Base-by-base conservation (phyloP, 2,113 vertebrate species). In the Apteryx owenii region DNA sequence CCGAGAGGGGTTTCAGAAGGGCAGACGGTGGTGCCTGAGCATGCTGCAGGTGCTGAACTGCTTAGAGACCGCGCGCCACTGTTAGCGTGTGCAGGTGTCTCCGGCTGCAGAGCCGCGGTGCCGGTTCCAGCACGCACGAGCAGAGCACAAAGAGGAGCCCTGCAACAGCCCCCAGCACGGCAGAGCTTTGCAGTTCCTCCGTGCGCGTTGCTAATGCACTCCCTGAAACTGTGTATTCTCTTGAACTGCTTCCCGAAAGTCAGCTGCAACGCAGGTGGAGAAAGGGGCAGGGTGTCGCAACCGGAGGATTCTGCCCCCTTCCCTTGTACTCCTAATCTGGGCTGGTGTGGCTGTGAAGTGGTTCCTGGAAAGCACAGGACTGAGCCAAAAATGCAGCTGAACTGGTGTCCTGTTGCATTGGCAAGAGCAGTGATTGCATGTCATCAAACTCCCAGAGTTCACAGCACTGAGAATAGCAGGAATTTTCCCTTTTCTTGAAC, bases 321-420 rank as follows among this genome's bases (percentile, higher is more conserved):
- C 9, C 6, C 60, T 70, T 0, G 0, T 26, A 9, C 61, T 95
- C 56, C 88, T 40, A 10, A 28, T 15, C 71, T 0, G 44, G 48
- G 54, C 21, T 82, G 75, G 50, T 87, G 89, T 7, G 95, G 87
- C 69, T 79, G 68, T 19, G 85, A 75, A 68, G 48, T 36, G 64
- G 42, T 96, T 97, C 96, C 96, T 97, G 71, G 96, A 97, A 94
- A 97, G 96, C 69, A 0, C 46, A 8, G 85, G 38, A 4, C 85
- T 76, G 91, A 96, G 97, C 96, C 96, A 97, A 76, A 85, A 86
- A 40, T 6, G 19, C 81, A 69, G 91, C 91, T 86, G 85, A 96
- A 50, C 68, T 31, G 79, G 94, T 97, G 93, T 96, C 95, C 96
- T 4, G 14, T 95, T 96, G 94, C 91, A 88, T 6, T 97, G 97